Evolutionary conservation across 2,797 vertebrate genomes (phyloP), one percentile per base, ranked within the genome.

Genomic region (Syngnathus rostellatus): DNA sequence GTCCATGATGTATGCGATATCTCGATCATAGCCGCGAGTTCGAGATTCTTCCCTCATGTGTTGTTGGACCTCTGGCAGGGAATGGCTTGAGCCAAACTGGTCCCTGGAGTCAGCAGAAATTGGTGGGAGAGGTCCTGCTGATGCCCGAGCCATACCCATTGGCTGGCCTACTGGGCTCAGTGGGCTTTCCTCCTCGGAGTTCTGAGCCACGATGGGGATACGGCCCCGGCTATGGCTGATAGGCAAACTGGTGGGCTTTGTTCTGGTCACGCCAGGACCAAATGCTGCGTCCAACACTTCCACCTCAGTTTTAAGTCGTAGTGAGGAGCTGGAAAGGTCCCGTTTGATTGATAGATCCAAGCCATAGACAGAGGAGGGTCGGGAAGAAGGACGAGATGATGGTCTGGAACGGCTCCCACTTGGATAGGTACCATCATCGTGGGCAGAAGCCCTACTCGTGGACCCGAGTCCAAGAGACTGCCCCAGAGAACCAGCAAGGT

Each of bases 51-150:
- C 98, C 82, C 95, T 94, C 96, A 99, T 98, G 77, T 99, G 98
- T 77, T 99, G 98, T 72, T 99, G 98, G 71, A 98, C 98, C 84
- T 99, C 98, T 66, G 98, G 98, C 79, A 99, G 86, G 11, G 98
- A 99, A 84, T 99, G 98, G 83, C 98, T 99, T 2, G 98, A 99
- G 69, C 98, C 98, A 90, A 98, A 99, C 68, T 99, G 98, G 79
- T 99, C 98, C 77, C 98, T 93, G 40, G 94, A 95, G 78, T 99
- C 98, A 79, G 98, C 98, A 31, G 96, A 97, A 84, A 99, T 99
- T 61, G 98, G 98, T 70, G 98, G 98, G 37, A 99, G 91, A 61
- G 98, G 97, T 79, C 98, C 98, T 72, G 96, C 98, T 57, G 98
- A 94, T 9, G 97, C 98, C 86, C 97, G 92, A 61, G 98, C 96